These are phyloP conservation scores for Subacronicta megacephala DNA, from an alignment of 2,888 invertebrate species.

Conservation along the genomic window DNA sequence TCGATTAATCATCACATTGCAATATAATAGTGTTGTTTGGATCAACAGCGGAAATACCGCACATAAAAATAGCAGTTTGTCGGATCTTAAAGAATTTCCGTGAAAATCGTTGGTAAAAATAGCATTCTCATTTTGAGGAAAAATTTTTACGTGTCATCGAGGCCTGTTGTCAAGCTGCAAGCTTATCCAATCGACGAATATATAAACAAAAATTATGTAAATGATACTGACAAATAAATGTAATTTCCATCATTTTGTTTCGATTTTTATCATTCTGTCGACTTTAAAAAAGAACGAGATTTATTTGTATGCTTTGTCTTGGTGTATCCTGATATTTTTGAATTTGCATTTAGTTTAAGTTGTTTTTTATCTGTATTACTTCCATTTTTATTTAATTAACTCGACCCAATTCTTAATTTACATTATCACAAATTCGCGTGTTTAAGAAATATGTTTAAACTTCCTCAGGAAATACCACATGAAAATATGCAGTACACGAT, in stretches of 20 bases:
- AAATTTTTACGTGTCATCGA: slow-evolving; percentile 9
- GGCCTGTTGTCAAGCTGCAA: too few relatives aligned
- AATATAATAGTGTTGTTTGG: slow-evolving; percentile 22
- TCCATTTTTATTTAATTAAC: too few relatives aligned
- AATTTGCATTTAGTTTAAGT: too few relatives aligned
- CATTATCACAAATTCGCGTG: slow-evolving; percentile 14
- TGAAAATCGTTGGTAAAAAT: slow-evolving; percentile 24
- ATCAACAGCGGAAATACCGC: slow-evolving; percentile 54
- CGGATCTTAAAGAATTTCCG: slow-evolving; percentile 36
- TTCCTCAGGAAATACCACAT: slow-evolving; percentile 16
- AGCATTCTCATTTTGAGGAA: slow-evolving; percentile 10
- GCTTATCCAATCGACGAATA: too few relatives aligned
- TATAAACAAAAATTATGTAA: too few relatives aligned
- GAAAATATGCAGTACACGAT: slow-evolving; percentile 35
- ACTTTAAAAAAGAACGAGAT: too few relatives aligned
- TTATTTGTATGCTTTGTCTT: too few relatives aligned
- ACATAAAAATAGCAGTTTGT: slow-evolving; percentile 21
- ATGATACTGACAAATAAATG: too few relatives aligned
- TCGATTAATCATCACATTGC: slow-evolving; percentile 49
- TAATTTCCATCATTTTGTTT: too few relatives aligned
- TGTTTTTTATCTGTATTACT: too few relatives aligned
- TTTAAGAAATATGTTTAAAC: slow-evolving; percentile 10
- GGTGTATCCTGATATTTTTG: too few relatives aligned
- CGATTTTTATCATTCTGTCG: too few relatives aligned
- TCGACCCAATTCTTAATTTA: neutral